Conservation (phyloP, 2,113 vertebrate genomes). For the Ornithorhynchus anatinus region DNA sequence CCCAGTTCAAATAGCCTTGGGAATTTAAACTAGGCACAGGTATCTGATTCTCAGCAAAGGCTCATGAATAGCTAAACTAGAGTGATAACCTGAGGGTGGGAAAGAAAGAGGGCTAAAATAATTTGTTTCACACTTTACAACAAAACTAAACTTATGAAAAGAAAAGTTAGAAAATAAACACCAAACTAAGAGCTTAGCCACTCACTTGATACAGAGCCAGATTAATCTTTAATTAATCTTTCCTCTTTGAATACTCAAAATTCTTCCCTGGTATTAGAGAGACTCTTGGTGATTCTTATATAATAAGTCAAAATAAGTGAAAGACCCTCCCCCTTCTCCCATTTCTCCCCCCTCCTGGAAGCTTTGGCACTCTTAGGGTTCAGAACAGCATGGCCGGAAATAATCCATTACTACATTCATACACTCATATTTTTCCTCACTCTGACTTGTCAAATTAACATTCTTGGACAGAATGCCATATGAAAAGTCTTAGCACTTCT, state of each 20-base stretch:
- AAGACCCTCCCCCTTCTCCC: not conserved
- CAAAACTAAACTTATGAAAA: not conserved
- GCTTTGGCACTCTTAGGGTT: conserved; percentile 1
- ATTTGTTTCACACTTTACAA: not conserved
- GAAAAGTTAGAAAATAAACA: not conserved
- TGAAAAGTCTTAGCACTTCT: not conserved
- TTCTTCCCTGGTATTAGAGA: not conserved
- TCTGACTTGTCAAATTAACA: not conserved
- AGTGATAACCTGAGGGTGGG: rapidly evolving
- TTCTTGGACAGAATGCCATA: not conserved
- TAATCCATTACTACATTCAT: not conserved
- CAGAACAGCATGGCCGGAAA: conserved; percentile 1
- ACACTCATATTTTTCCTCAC: not conserved
- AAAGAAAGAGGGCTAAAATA: not conserved
- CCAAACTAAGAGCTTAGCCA: not conserved
- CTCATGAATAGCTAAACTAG: not conserved
- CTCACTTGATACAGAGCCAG: conserved; percentile 6
- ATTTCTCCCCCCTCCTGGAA: not conserved
- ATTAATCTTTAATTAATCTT: not conserved
- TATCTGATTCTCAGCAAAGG: not conserved
- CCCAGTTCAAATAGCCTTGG: not conserved
- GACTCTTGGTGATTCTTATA: not conserved
- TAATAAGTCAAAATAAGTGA: not conserved
- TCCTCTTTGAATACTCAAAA: not conserved
- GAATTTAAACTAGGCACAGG: not conserved